phyloP scores from a whole-genome alignment of 1,140 invertebrate species.

The Drosophila dunni region DNA sequence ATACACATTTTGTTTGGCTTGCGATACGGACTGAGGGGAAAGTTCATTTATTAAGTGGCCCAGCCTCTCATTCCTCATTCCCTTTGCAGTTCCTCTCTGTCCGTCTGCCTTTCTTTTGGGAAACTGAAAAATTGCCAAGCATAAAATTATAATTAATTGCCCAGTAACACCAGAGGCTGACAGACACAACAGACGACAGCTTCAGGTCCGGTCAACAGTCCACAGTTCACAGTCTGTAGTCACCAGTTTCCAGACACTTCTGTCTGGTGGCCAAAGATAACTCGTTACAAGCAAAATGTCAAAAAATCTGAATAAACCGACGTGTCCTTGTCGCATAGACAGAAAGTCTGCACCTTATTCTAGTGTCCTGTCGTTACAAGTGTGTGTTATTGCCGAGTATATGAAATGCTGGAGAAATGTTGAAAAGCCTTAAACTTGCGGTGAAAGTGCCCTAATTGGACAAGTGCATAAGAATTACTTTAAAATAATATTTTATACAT shows the following conservation, averaged over 20 bases:
- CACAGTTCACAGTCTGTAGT: neutral
- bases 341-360: slow-evolving; percentile 22
- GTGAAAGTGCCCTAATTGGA: slow-evolving; percentile 21
- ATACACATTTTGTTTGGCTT: slow-evolving; percentile 36
- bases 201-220: neutral
- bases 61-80: slow-evolving; percentile 10
- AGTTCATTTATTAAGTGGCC: slow-evolving; percentile 44
- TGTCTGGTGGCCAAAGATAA: slow-evolving; percentile 31
- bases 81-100: neutral
- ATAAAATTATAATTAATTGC: slow-evolving; percentile 81
- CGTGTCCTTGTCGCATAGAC: slow-evolving; percentile 31
- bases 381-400: neutral
- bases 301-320: slow-evolving; percentile 35
- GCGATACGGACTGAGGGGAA: neutral
- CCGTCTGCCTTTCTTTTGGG: slow-evolving; percentile 31
- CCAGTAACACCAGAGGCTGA: slow-evolving; percentile 50
- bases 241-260: neutral
- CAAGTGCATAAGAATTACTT: slow-evolving; percentile 7
- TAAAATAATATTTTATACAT: no score
- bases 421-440: neutral
- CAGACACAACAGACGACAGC: slow-evolving; percentile 36
- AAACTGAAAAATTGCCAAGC: slow-evolving; percentile 68
- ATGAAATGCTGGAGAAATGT: slow-evolving; percentile 5
- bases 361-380: neutral
- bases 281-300: slow-evolving; percentile 42